Evolutionary conservation across 2,113 vertebrate species (phyloP).

Genomic region (Sminthopsis crassicaudata): DNA sequence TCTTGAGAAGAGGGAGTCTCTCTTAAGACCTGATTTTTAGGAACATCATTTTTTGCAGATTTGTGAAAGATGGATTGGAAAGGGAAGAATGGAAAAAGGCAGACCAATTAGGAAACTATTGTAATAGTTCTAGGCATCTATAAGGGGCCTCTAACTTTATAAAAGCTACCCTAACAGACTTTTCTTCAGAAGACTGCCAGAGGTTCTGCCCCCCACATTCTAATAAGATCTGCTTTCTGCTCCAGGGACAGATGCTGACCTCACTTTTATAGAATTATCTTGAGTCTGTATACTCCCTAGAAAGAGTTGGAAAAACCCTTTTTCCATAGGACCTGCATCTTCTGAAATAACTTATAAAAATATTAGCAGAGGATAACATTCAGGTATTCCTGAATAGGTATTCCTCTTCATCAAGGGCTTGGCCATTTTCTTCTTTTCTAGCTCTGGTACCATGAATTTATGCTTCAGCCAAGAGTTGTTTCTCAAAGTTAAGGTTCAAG

Average conservation of each 20-base stretch:
- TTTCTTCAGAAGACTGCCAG: not conserved
- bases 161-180: not conserved
- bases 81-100: not conserved
- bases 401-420: not conserved
- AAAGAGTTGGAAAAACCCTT: not conserved
- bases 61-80: not conserved
- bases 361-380: not conserved
- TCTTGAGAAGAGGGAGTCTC: not conserved
- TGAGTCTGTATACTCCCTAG: not conserved
- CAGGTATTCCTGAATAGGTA: not conserved
- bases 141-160: not conserved
- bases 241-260: not conserved
- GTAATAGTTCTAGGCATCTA: not conserved
- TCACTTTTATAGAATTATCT: not conserved
- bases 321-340: not conserved
- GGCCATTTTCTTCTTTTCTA: not conserved
- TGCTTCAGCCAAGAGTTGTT: not conserved
- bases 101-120: not conserved
- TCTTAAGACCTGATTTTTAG: not conserved
- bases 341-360: not conserved
- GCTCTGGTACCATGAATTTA: not conserved
- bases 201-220: not conserved
- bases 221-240: not conserved
- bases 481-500: not conserved
- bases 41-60: not conserved